Evolutionary conservation across 2,113 vertebrate genomes (phyloP), one percentile per base, ranked within the genome.

Genomic region (Sinosuthora webbiana): DNA sequence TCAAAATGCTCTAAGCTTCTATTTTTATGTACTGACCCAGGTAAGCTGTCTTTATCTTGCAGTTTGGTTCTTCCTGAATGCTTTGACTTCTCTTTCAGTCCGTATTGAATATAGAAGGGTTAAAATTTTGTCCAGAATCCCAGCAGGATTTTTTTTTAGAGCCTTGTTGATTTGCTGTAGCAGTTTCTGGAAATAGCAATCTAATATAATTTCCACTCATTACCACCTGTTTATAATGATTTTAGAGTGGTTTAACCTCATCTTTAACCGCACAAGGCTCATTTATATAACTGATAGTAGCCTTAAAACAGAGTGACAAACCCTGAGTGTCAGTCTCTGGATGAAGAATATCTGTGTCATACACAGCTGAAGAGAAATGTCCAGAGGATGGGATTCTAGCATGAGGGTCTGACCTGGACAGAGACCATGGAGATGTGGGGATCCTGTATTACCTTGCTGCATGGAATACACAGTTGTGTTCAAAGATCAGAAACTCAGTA

Each of bases 391-490:
- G 2, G 1, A 41, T 30, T 82, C 50, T 42, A 59, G 0, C 1
- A 0, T 7, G 5, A 3, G 6, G 2, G 2, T 13, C 12, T 53
- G 52, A 50, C 28, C 3, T 39, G 37, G 37, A 39, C 8, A 39
- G 1, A 10, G 9, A 41, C 19, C 6, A 11, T 9, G 21, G 16
- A 24, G 7, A 5, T 3, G 6, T 56, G 27, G 28, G 12, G 4
- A 35, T 7, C 13, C 6, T 82, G 8, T 76, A 1, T 42, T 68
- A 22, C 11, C 10, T 31, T 49, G 12, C 14, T 49, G 11, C 2
- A 1, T 63, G 23, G 33, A 78, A 75, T 37, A 37, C 5, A 68
- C 2, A 15, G 6, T 10, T 49, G 41, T 39, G 15, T 9, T 11
- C 25, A 37, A 56, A 56, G 41, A 53, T 39, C 42, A 87, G 42